phyloP scores from a whole-genome alignment of 1,140 invertebrate species.

The Drosophila albomicans region DNA sequence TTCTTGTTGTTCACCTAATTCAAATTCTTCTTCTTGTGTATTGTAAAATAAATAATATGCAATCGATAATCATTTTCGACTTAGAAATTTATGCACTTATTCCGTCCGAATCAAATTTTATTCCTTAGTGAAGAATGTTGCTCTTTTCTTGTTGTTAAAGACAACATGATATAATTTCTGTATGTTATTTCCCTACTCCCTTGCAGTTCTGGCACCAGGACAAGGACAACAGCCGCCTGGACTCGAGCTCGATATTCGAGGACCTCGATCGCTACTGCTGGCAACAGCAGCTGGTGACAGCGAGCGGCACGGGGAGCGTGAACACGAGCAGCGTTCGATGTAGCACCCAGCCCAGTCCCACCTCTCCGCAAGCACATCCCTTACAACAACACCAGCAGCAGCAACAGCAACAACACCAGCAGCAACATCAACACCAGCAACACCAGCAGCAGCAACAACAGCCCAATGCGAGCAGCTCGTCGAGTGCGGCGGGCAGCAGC shows the following conservation, averaged over 20 bases:
- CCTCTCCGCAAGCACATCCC: slow-evolving; percentile 59
- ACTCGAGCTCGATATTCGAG: slow-evolving; percentile 89
- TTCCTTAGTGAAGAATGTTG: no score
- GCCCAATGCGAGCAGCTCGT: slow-evolving; percentile 68
- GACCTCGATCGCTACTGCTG: slow-evolving; percentile 93
- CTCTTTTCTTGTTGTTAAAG: no score
- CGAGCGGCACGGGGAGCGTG: slow-evolving; percentile 79
- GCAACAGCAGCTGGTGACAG: slow-evolving; percentile 88
- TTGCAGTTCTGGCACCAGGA: slow-evolving; percentile 89
- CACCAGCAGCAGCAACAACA: slow-evolving; percentile 65
- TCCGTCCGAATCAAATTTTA: no score
- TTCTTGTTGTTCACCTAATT: no score
- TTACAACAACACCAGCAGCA: slow-evolving; percentile 59
- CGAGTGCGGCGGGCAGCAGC: slow-evolving; percentile 68
- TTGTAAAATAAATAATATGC: no score
- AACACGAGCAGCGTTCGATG: slow-evolving; percentile 82
- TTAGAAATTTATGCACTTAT: no score
- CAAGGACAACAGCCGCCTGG: slow-evolving; percentile 88
- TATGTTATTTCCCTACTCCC: not conserved
- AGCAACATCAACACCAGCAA: slow-evolving; percentile 74
- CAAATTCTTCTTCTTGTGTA: no score
- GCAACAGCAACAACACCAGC: slow-evolving; percentile 53
- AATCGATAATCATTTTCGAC: no score
- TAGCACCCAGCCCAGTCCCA: slow-evolving; percentile 59
- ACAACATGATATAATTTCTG: not conserved